Percentiles rank a stretch among this genome's conserved stretches.
Conservation (phyloP, 2,888 invertebrate species). For the Tanypteryx hageni region DNA sequence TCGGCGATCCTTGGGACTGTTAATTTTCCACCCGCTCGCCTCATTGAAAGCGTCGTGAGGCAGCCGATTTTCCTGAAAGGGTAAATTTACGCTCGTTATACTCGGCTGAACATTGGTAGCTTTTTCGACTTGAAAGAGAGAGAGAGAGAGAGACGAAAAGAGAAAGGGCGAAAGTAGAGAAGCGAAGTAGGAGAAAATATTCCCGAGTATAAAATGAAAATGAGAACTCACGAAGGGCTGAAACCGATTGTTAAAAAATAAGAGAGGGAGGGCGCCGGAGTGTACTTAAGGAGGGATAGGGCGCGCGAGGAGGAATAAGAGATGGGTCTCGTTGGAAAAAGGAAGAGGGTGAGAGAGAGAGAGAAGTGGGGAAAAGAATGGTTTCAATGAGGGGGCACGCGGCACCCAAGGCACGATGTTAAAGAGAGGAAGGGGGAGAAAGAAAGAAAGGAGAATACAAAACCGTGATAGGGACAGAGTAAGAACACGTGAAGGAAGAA, state of each 20-base stretch:
- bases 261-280: background rate
- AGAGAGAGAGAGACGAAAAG: background rate
- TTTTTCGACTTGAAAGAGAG: background rate
- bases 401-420: background rate
- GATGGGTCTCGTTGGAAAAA: background rate
- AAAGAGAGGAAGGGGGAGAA: background rate
- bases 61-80: constrained; percentile 43
- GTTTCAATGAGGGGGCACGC: background rate
- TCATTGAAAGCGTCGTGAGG: constrained; percentile 36
- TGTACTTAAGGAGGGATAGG: background rate
- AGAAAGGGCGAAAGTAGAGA: background rate
- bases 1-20: background rate
- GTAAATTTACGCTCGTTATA: constrained; percentile 50
- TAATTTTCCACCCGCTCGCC: background rate
- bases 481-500: background rate
- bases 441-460: background rate
- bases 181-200: background rate
- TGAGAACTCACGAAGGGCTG: constrained; percentile 55
- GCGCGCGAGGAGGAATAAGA: background rate
- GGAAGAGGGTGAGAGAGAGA: background rate
- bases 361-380: too few relatives aligned
- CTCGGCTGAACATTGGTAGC: constrained; percentile 36
- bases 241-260: constrained; percentile 42
- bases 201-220: background rate
- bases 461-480: constrained; percentile 11